phyloP scores from a whole-genome alignment of 2,888 invertebrate species.

The Gibbula magus region DNA sequence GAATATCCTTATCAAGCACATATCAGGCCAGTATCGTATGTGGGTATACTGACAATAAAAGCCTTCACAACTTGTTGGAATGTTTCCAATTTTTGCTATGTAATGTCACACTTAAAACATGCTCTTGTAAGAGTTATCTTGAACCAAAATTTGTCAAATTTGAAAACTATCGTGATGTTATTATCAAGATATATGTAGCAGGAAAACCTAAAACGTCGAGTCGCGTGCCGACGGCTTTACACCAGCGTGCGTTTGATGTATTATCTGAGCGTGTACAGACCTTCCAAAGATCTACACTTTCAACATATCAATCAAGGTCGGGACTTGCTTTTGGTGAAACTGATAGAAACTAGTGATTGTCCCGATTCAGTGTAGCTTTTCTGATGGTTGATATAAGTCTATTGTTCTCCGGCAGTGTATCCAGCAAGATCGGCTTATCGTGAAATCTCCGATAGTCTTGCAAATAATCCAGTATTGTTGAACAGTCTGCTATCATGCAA shows the following conservation, averaged over 20 bases:
- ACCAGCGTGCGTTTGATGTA: neutral
- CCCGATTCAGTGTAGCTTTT: neutral
- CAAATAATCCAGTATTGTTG: neutral
- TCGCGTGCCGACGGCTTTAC: neutral
- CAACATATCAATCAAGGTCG: constrained; percentile 11
- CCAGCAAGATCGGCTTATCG: neutral
- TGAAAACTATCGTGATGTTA: neutral
- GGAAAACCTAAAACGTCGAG: neutral
- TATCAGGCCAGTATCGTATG: no score
- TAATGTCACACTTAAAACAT: neutral
- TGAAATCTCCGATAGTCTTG: neutral
- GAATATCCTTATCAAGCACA: no score
- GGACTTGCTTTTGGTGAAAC: neutral
- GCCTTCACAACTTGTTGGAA: neutral
- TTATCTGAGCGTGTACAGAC: neutral
- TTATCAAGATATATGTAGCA: constrained; percentile 5
- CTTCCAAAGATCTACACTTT: neutral
- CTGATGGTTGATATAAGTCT: neutral
- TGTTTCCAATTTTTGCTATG: neutral
- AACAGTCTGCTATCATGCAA: neutral
- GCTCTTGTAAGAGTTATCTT: neutral
- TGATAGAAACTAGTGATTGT: neutral
- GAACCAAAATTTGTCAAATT: neutral
- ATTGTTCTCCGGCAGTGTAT: neutral
- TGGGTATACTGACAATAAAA: no score